phyloP scores from a whole-genome alignment of 2,113 vertebrate species.

The Acinonyx jubatus region DNA sequence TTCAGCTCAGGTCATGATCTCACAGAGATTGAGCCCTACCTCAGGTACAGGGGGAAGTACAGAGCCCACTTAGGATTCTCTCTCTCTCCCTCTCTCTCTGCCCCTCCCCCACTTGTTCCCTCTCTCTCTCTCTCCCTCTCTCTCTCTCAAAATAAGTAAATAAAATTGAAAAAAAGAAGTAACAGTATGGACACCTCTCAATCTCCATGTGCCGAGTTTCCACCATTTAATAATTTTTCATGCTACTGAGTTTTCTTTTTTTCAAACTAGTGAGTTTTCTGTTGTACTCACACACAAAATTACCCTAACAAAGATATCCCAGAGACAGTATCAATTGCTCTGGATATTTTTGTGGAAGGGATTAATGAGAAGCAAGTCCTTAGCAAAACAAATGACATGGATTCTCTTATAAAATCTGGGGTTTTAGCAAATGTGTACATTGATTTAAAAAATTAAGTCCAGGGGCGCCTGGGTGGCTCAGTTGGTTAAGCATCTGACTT shows the following conservation, averaged over 20 bases:
- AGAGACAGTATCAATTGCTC: not conserved
- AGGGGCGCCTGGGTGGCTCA: too few relatives aligned
- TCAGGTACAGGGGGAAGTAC: too few relatives aligned
- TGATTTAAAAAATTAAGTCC: not conserved
- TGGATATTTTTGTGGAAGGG: not conserved
- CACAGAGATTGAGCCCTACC: too few relatives aligned
- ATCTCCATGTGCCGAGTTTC: not conserved
- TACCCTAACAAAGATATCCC: not conserved
- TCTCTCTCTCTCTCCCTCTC: too few relatives aligned
- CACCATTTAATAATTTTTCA: not conserved
- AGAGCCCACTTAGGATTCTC: too few relatives aligned
- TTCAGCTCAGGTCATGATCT: too few relatives aligned
- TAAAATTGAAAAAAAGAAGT: not conserved
- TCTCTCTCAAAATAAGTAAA: too few relatives aligned
- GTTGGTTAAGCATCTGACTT: too few relatives aligned
- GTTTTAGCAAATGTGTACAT: not conserved
- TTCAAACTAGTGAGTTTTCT: not conserved
- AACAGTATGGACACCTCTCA: not conserved
- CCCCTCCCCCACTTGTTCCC: too few relatives aligned
- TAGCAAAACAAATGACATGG: not conserved
- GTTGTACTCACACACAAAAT: not conserved
- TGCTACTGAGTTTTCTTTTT: not conserved
- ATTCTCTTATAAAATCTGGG: not conserved
- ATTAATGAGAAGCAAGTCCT: not conserved
- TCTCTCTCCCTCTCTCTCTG: too few relatives aligned